These are phyloP conservation scores for Aphodius sticticus DNA, from an alignment of 2,888 invertebrate species.

Conservation along the genomic window DNA sequence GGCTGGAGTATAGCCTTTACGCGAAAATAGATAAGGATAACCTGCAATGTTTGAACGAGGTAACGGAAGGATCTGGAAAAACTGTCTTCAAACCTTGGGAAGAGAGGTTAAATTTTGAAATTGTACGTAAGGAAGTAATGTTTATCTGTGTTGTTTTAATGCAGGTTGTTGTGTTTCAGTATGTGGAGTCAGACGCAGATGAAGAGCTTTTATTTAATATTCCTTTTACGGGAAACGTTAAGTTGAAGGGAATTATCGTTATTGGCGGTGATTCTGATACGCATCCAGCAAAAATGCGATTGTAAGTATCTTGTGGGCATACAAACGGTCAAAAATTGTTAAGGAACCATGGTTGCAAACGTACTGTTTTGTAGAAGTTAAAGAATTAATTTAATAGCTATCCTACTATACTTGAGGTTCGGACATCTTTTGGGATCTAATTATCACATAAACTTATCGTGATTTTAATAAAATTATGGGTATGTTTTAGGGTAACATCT, in stretches of 20 bases:
- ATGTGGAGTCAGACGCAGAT: constrained; percentile 95
- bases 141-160: constrained; percentile 11
- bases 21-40: constrained; percentile 89
- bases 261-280: constrained; percentile 87
- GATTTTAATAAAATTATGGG: too few relatives aligned
- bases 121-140: constrained; percentile 64
- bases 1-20: constrained; percentile 83
- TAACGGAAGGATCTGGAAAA: constrained; percentile 84
- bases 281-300: constrained; percentile 85
- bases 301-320: constrained; percentile 69
- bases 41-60: constrained; percentile 91
- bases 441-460: too few relatives aligned
- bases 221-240: constrained; percentile 95
- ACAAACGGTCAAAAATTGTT: constrained; percentile 25
- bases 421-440: too few relatives aligned
- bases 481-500: too few relatives aligned
- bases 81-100: constrained; percentile 94
- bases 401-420: too few relatives aligned
- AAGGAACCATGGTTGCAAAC: neutral
- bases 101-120: constrained; percentile 76
- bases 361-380: too few relatives aligned
- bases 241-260: constrained; percentile 92
- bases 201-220: constrained; percentile 96
- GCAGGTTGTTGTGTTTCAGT: constrained; percentile 66
- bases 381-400: too few relatives aligned